Evolutionary conservation across 2,113 vertebrate species (phyloP), one percentile per base, ranked within the genome.

Genomic region (Spheniscus mendiculus): DNA sequence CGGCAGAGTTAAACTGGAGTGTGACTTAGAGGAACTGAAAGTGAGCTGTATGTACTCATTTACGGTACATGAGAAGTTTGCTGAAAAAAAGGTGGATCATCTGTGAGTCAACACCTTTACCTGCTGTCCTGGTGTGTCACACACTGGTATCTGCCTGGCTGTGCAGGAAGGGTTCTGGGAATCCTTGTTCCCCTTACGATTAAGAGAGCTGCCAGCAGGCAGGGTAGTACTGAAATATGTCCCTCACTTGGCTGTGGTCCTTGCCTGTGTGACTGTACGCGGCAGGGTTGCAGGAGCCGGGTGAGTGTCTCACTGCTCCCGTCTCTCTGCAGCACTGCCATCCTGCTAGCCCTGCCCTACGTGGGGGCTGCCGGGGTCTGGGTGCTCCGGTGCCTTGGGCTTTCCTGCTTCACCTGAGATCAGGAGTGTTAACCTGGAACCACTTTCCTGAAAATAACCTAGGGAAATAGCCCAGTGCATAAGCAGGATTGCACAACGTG

Each of bases 81-180:
- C 47, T 76, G 61, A 32, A 55, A 65, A 65, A 67, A 83, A 83
- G 77, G 61, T 85, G 76, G 40, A 12, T 79, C 2, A 1, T 21
- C n/a, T 81, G 44, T 97, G 89, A 96, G 73, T 87, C 94, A 89
- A 21, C 56, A 79, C 17, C 87, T 89, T 47, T 65, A 82, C 58
- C 52, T 77, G 38, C 34, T 58, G 23, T 36, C 69, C 47, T 78
- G 71, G 29, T 89, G 78, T 80, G 89, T 93, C 86, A 94, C 56
- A 45, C 0, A 0, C 26, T 29, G 18, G 32, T 85, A 18, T 34
- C 32, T 45, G 22, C 66, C 27, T 0, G 7, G 38, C 78, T 77
- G 22, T 2, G 8, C 7, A 26, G 63, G 70, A 62, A 58, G 29
- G 29, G 56, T 83, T 53, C 26, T 42, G 42, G 42, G 42, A 42